Conservation (phyloP, 2,797 vertebrate species). For the Distichodus sexfasciatus region DNA sequence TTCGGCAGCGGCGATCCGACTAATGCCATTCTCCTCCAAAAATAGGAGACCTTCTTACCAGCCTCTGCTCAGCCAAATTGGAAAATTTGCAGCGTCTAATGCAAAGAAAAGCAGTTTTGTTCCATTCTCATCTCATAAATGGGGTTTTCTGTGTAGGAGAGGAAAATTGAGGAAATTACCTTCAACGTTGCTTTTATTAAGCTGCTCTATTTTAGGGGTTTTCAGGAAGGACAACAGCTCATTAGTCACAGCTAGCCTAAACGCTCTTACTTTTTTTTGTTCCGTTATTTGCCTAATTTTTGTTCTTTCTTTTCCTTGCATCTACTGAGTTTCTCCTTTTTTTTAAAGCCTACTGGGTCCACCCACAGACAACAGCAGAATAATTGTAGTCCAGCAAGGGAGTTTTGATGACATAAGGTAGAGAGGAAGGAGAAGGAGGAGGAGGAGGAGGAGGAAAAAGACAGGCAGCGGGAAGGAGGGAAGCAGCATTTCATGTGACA, state of each 20-base stretch:
- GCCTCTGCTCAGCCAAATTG: conserved; percentile 80
- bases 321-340: conserved; percentile 1
- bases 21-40: conserved; percentile 79
- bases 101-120: conserved; percentile 89
- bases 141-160: conserved; percentile 69
- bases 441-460: background rate
- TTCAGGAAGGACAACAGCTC: conserved; percentile 71
- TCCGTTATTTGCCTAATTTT: conserved; percentile 35
- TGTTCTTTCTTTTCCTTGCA: background rate
- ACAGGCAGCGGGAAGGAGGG: conserved; percentile 27
- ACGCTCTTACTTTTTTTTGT: conserved; percentile 47
- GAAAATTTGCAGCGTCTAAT: conserved; percentile 79
- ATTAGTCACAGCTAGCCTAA: conserved; percentile 51
- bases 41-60: conserved; percentile 75
- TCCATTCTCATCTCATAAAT: conserved; percentile 76
- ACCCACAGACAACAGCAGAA: conserved; percentile 24
- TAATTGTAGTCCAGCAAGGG: conserved; percentile 17
- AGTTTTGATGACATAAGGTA: conserved; percentile 34
- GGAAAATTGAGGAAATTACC: conserved; percentile 72
- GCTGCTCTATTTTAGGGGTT: conserved; percentile 57
- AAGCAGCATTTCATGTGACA: conserved; percentile 82
- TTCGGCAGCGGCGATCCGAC: conserved; percentile 75
- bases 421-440: background rate
- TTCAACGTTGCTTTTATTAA: conserved; percentile 73
- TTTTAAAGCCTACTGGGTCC: conserved; percentile 21